phyloP scores from a whole-genome alignment of 1,140 invertebrate species.

The Philaenus spumarius region DNA sequence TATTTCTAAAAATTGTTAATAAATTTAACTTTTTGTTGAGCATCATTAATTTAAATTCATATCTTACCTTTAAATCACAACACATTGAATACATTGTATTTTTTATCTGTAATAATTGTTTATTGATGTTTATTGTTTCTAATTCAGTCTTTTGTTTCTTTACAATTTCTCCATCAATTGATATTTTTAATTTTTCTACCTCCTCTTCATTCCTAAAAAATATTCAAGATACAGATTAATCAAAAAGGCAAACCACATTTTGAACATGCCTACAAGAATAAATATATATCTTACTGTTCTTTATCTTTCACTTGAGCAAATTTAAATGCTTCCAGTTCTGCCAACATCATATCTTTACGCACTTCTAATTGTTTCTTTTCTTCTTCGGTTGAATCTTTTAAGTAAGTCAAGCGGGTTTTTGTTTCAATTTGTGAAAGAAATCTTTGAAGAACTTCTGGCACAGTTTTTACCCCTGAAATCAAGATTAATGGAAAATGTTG shows the following conservation, averaged over 20 bases:
- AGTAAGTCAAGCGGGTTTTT: slow-evolving; percentile 54
- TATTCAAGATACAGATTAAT: too few relatives aligned
- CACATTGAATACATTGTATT: slow-evolving; percentile 34
- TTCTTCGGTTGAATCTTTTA: slow-evolving; percentile 59
- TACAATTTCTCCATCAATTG: slow-evolving; percentile 44
- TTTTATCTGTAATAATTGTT: slow-evolving; percentile 36
- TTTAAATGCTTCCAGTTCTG: slow-evolving; percentile 65
- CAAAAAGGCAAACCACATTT: too few relatives aligned
- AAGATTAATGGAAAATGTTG: too few relatives aligned
- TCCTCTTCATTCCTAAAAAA: slow-evolving; percentile 57
- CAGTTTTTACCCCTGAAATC: slow-evolving; percentile 55
- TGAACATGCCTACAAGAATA: too few relatives aligned
- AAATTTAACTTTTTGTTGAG: too few relatives aligned
- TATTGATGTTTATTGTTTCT: slow-evolving; percentile 41
- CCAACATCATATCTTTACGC: slow-evolving; percentile 55
- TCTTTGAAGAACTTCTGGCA: slow-evolving; percentile 62
- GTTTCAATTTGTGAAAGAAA: slow-evolving; percentile 65
- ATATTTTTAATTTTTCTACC: slow-evolving; percentile 49
- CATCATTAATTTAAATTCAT: too few relatives aligned
- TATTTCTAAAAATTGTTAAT: too few relatives aligned
- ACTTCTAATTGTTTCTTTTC: slow-evolving; percentile 64
- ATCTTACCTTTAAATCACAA: slow-evolving; percentile 36
- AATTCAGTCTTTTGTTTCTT: slow-evolving; percentile 40
- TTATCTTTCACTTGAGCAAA: slow-evolving; percentile 71
- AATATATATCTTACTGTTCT: slow-evolving; percentile 54